Evolutionary conservation across 1,140 invertebrate genomes (phyloP).

Genomic region (Lethrus apterus): DNA sequence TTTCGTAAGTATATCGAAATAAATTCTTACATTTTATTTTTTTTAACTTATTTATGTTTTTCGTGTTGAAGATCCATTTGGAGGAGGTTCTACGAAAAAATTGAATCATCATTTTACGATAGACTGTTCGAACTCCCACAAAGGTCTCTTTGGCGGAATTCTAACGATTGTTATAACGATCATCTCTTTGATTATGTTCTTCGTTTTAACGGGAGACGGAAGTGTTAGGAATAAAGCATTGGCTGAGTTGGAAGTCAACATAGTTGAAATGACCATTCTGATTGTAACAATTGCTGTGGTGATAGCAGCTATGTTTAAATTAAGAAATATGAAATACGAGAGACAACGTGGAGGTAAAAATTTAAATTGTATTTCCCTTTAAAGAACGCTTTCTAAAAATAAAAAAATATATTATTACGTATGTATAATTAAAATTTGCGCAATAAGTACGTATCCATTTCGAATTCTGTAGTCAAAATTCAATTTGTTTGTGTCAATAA

Average conservation of each 20-base stretch:
- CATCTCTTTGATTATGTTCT: slow-evolving; percentile 85
- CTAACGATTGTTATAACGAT: slow-evolving; percentile 78
- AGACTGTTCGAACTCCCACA: slow-evolving; percentile 82
- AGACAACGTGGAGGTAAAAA: slow-evolving; percentile 47
- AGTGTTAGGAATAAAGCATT: slow-evolving; percentile 19
- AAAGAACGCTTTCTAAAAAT: too few relatives aligned
- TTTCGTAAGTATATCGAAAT: slow-evolving; percentile 20
- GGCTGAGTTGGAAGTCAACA: slow-evolving; percentile 68
- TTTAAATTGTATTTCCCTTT: too few relatives aligned
- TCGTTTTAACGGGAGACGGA: slow-evolving; percentile 56
- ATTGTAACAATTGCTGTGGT: slow-evolving; percentile 49
- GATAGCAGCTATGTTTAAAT: slow-evolving; percentile 52
- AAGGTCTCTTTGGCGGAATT: slow-evolving; percentile 79
- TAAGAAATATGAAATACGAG: slow-evolving; percentile 52
- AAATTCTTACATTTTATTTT: slow-evolving; percentile 80
- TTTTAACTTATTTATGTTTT: slow-evolving; percentile 89
- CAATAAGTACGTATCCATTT: too few relatives aligned
- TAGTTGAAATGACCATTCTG: slow-evolving; percentile 69
- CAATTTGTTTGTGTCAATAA: too few relatives aligned
- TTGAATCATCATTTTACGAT: slow-evolving; percentile 71
- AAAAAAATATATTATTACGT: too few relatives aligned
- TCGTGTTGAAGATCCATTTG: slow-evolving; percentile 60
- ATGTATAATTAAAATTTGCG: too few relatives aligned
- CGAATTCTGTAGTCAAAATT: too few relatives aligned
- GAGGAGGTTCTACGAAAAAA: slow-evolving; percentile 14